Evolutionary conservation across 1,140 invertebrate genomes (phyloP).

Genomic region (Rhysida immarginata): DNA sequence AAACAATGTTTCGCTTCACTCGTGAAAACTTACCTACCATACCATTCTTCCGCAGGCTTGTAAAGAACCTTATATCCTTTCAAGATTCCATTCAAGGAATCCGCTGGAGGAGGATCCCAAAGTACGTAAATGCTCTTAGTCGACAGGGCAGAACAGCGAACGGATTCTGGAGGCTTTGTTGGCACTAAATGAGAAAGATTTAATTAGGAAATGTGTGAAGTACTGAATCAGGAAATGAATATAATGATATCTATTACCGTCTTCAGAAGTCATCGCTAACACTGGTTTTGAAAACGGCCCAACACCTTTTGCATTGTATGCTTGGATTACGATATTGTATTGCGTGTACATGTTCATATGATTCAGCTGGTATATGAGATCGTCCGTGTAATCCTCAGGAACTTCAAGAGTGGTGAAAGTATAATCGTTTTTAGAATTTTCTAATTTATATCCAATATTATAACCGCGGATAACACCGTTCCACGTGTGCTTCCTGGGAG

Average conservation of each 20-base stretch:
- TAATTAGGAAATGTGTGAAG: background rate
- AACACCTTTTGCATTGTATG: constrained; percentile 84
- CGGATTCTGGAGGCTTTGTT: constrained; percentile 79
- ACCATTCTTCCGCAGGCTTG: constrained; percentile 44
- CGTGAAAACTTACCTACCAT: constrained; percentile 8
- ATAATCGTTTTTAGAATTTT: constrained; percentile 24
- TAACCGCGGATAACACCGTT: constrained; percentile 83
- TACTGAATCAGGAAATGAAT: background rate
- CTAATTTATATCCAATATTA: constrained; percentile 42
- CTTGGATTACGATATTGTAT: constrained; percentile 89
- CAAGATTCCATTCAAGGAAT: constrained; percentile 28
- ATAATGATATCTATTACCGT: constrained; percentile 37
- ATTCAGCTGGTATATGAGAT: constrained; percentile 52
- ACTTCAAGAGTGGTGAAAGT: constrained; percentile 20
- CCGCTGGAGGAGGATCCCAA: constrained; percentile 41
- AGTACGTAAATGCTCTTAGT: too few species aligned
- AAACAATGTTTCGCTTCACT: too few species aligned
- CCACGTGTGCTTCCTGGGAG: constrained; percentile 72
- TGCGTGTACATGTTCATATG: constrained; percentile 79
- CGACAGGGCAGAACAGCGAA: constrained; percentile 74
- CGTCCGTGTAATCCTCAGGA: constrained; percentile 3
- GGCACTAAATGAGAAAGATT: constrained; percentile 43
- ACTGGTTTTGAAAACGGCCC: constrained; percentile 78
- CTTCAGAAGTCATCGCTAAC: constrained; percentile 65
- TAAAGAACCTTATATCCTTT: constrained; percentile 41